phyloP scores from a whole-genome alignment of 2,113 vertebrate genomes.

The Centropus unirufus region DNA sequence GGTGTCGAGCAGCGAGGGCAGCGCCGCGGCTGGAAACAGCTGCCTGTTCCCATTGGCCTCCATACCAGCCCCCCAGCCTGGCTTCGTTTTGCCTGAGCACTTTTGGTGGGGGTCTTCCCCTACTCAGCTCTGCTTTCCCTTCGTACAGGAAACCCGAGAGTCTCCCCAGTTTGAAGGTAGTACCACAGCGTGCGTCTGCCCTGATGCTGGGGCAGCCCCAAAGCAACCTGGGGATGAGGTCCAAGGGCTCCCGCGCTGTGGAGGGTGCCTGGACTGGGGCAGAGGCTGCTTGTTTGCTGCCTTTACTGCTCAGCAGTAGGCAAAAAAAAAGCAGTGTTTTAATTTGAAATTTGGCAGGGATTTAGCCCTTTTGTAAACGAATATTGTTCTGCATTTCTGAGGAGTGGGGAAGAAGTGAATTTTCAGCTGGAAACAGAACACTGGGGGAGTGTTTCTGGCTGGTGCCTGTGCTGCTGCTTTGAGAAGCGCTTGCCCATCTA shows the following conservation, averaged over 20 bases:
- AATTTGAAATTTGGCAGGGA: slow-evolving; percentile 49
- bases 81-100: not conserved
- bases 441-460: not conserved
- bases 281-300: slow-evolving; percentile 30
- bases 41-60: fast-evolving
- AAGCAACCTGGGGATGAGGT: not conserved
- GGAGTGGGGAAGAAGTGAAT: not conserved
- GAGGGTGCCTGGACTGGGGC: not conserved
- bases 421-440: slow-evolving; percentile 17
- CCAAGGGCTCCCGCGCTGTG: not conserved
- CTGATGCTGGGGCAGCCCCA: not conserved
- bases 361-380: slow-evolving; percentile 36
- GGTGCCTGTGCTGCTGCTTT: not conserved
- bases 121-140: fast-evolving
- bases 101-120: not conserved
- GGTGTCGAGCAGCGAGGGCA: fast-evolving
- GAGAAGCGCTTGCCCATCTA: not conserved
- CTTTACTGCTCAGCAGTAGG: slow-evolving; percentile 13
- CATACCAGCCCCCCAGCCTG: not conserved
- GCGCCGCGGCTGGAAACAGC: not conserved
- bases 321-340: slow-evolving; percentile 31
- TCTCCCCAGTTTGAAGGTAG: not conserved
- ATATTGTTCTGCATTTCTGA: not conserved
- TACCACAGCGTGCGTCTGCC: fast-evolving
- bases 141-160: not conserved